A percentile compares a stretch with the other conserved stretches of the same genome.
These are phyloP conservation scores for Gymnothorax reevesii DNA, from an alignment of 2,797 vertebrate species.

Conservation along the genomic window DNA sequence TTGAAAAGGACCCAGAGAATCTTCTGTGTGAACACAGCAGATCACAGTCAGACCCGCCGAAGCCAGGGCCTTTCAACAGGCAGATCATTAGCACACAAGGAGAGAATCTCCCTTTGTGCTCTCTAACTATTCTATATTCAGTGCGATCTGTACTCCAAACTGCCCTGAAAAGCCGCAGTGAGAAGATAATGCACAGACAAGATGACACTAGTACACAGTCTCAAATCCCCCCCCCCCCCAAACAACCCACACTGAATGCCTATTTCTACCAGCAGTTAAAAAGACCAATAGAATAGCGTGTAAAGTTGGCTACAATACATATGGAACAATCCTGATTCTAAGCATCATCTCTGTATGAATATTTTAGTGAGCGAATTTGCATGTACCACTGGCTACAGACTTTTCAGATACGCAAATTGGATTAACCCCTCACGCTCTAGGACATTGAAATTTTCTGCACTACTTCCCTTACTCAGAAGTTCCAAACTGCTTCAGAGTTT, in stretches of 20 bases:
- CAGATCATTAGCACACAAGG: constrained; percentile 75
- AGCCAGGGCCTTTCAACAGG: constrained; percentile 75
- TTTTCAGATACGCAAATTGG: not conserved
- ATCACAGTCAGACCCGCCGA: constrained; percentile 77
- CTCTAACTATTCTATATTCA: constrained; percentile 63
- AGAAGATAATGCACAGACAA: constrained; percentile 77
- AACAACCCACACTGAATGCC: constrained; percentile 49
- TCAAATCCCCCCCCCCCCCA: constrained; percentile 56
- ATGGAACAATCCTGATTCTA: not conserved
- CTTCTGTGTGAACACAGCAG: constrained; percentile 77
- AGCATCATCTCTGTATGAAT: not conserved
- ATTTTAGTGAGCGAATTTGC: not conserved
- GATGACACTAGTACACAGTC: constrained; percentile 75
- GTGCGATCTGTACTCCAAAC: constrained; percentile 42
- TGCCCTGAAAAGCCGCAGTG: constrained; percentile 74
- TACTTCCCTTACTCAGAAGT: no score
- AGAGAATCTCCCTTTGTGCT: constrained; percentile 66
- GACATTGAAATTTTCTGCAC: no score
- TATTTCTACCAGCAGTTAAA: constrained; percentile 69
- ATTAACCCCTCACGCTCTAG: not conserved
- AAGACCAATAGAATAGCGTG: constrained; percentile 71
- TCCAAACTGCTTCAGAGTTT: no score
- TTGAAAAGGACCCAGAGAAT: constrained; percentile 66
- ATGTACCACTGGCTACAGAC: not conserved
- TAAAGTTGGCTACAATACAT: not conserved